Base-by-base conservation (phyloP, 2,113 vertebrate genomes). In the Irena cyanogastra region DNA sequence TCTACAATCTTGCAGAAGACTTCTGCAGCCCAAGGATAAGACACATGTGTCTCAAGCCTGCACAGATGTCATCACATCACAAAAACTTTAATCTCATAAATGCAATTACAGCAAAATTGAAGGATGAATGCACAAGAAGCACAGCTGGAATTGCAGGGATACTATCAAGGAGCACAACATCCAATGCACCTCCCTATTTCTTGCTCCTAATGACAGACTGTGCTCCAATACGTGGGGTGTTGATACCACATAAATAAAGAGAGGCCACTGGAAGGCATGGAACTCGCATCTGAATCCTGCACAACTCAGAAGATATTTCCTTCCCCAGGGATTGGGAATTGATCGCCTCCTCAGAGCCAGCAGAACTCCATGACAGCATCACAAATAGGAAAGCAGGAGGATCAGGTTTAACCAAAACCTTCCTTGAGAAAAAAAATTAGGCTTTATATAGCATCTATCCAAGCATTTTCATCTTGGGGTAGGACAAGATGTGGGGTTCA, bases 241-340 rank as follows among this genome's bases (percentile, higher is more conserved):
- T 90, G n/a, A n/a, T 52, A 77, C 2, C 15, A 20, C 54, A 86
- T 70, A 71, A 42, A 81, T 33, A 54, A 52, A 52, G 14, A 49
- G 33, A 90, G 20, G 21, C 28, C 79, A 44, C 60, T 22, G 33
- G 59, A 77, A 86, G 60, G 35, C 35, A 71, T 0, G 1, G 10
- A 2, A 1, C n/a, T 89, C 0, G 0, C 21, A 83, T 23, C 9
- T 13, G 7, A 93, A 22, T 16, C 11, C 33, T 18, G 20, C 57
- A 82, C 13, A 84, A 14, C 30, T 75, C 33, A 52, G 39, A 23
- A 83, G 21, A 89, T 9, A 9, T n/a, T 68, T 71, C 16, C 23
- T 86, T 33, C 16, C 1, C 7, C 1, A 0, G 7, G 19, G 30
- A 81, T 0, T 4, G 0, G 33, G 52, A 78, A 16, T 11, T 81